phyloP scores from a whole-genome alignment of 2,797 vertebrate species.

The Chaunax sp. region DNA sequence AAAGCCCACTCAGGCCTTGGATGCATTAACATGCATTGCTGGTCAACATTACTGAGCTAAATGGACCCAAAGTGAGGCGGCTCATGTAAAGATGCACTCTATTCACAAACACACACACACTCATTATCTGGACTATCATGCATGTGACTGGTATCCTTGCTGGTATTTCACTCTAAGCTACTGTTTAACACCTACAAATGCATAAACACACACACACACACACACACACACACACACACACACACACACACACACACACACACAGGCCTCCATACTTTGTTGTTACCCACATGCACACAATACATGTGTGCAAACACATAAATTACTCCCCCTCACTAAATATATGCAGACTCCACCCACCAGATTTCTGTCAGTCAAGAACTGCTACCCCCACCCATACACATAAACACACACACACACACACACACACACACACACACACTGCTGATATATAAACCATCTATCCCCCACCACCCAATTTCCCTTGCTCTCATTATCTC shows the following conservation, averaged over 20 bases:
- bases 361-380: slow-evolving; percentile 38
- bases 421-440: slow-evolving; percentile 12
- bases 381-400: slow-evolving; percentile 16
- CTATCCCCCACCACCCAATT: slow-evolving; percentile 53
- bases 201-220: background rate
- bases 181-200: slow-evolving; percentile 8
- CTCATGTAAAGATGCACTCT: slow-evolving; percentile 22
- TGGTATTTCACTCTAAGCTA: slow-evolving; percentile 1
- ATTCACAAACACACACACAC: slow-evolving; percentile 6
- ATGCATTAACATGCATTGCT: slow-evolving; percentile 34
- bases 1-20: slow-evolving; percentile 36
- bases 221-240: slow-evolving; percentile 1
- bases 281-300: background rate
- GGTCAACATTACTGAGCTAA: slow-evolving; percentile 42
- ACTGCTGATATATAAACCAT: slow-evolving; percentile 69
- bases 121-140: background rate
- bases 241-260: background rate
- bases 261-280: background rate
- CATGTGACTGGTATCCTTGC: slow-evolving; percentile 19
- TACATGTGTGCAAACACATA: slow-evolving; percentile 12
- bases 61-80: slow-evolving; percentile 47
- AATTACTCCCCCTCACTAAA: slow-evolving; percentile 24
- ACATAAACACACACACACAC: background rate
- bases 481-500: slow-evolving; percentile 76
- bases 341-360: slow-evolving; percentile 38